Percentiles rank a stretch among this genome's conserved stretches.
Evolutionary conservation across 2,888 invertebrate species (phyloP).

Genomic region (Apantesis nais): DNA sequence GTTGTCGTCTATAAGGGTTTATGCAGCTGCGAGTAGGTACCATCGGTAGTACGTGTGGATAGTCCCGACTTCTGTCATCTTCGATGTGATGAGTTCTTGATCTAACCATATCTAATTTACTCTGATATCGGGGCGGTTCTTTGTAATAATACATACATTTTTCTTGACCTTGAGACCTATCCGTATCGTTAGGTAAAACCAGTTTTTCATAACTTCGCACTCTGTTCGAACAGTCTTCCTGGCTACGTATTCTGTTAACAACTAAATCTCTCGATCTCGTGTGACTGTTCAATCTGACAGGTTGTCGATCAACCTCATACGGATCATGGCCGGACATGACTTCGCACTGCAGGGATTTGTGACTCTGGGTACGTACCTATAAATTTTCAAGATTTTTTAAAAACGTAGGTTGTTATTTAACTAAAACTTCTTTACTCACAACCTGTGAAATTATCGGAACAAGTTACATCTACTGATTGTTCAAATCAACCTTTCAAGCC

Average conservation of each 20-base stretch:
- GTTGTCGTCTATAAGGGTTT: slow-evolving; percentile 52
- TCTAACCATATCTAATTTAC: slow-evolving; percentile 60
- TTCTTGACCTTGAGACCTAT: slow-evolving; percentile 50
- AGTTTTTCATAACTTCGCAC: slow-evolving; percentile 55
- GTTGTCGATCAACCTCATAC: slow-evolving; percentile 57
- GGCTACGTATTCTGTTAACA: slow-evolving; percentile 62
- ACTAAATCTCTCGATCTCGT: slow-evolving; percentile 58
- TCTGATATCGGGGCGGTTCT: slow-evolving; percentile 54
- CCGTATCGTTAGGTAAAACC: slow-evolving; percentile 31
- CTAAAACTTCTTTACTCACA: background rate
- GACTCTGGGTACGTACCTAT: slow-evolving; percentile 70
- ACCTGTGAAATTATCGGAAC: background rate
- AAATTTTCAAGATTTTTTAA: slow-evolving; percentile 35
- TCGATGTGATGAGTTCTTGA: slow-evolving; percentile 53
- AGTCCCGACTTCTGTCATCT: slow-evolving; percentile 56
- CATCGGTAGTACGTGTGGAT: slow-evolving; percentile 46
- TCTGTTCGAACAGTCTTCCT: slow-evolving; percentile 57
- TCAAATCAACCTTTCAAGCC: background rate
- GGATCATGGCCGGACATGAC: slow-evolving; percentile 53
- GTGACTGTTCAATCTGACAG: slow-evolving; percentile 52
- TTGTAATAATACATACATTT: slow-evolving; percentile 55
- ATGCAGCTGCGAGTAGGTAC: slow-evolving; percentile 59
- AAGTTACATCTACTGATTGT: background rate
- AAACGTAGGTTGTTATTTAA: too few species aligned
- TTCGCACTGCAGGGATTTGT: slow-evolving; percentile 79